Evolutionary conservation across 2,888 invertebrate genomes (phyloP).

Genomic region (Amphimallon solstitiale): DNA sequence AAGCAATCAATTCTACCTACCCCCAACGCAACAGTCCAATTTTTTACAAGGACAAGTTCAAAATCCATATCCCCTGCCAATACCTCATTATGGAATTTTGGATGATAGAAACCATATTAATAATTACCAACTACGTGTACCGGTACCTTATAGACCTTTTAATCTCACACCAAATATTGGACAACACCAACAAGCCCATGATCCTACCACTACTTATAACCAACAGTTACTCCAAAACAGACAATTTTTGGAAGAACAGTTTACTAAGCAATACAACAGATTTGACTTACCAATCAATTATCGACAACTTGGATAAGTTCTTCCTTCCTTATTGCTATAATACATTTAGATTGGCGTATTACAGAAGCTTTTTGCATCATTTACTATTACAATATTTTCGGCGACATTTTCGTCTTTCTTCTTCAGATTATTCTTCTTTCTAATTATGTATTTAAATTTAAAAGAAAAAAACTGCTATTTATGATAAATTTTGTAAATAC

Average conservation of each 20-base stretch:
- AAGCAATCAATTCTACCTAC: conserved; percentile 38
- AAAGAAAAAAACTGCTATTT: no score
- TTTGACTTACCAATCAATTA: conserved; percentile 51
- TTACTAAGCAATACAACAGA: conserved; percentile 55
- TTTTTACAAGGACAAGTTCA: conserved; percentile 42
- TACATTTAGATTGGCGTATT: no score
- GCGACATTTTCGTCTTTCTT: no score
- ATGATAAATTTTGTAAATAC: no score
- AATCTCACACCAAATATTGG: conserved; percentile 45
- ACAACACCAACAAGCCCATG: conserved; percentile 43
- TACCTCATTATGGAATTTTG: conserved; percentile 49
- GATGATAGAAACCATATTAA: conserved; percentile 27
- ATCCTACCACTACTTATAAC: conserved; percentile 39
- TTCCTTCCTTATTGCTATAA: neutral
- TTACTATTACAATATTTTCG: no score
- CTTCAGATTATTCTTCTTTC: no score
- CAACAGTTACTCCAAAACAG: conserved; percentile 52
- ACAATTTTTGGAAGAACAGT: conserved; percentile 52
- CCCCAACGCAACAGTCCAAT: conserved; percentile 46
- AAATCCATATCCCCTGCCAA: conserved; percentile 52
- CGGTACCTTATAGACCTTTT: conserved; percentile 52
- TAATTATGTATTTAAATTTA: no score
- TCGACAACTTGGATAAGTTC: conserved; percentile 16
- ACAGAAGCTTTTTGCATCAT: neutral
- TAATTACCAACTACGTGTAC: conserved; percentile 43